Conservation (phyloP, 2,797 vertebrate species). For the Sebastiscus tertius region DNA sequence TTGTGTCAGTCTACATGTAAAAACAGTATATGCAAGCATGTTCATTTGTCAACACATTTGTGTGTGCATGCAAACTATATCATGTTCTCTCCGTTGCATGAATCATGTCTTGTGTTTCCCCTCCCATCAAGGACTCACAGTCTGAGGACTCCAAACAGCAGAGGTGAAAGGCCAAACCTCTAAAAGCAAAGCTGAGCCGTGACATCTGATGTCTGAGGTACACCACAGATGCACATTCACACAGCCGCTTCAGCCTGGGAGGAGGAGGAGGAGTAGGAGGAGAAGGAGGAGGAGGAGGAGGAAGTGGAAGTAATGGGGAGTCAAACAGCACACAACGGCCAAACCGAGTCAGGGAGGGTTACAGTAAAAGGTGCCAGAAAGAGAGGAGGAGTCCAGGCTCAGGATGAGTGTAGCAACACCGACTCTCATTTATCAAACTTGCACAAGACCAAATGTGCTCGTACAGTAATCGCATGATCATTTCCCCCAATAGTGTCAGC, state of each 20-base stretch:
- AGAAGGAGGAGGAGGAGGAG: not conserved
- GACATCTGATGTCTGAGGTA: slow-evolving; percentile 49
- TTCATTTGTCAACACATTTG: slow-evolving; percentile 15
- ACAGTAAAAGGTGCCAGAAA: not conserved
- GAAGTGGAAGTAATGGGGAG: not conserved
- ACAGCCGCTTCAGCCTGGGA: not conserved
- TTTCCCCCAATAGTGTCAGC: not conserved
- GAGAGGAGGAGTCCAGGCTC: not conserved
- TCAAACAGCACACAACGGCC: not conserved
- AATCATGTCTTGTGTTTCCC: slow-evolving; percentile 2
- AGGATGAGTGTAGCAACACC: not conserved
- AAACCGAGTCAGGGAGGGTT: not conserved
- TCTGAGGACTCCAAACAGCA: not conserved
- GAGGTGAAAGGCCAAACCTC: slow-evolving; percentile 47
- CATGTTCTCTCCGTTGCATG: not conserved
- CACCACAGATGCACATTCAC: slow-evolving; percentile 36
- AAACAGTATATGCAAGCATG: not conserved
- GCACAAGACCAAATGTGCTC: not conserved
- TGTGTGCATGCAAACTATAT: not conserved
- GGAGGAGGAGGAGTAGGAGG: not conserved
- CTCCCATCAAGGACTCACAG: not conserved
- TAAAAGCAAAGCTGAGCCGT: slow-evolving; percentile 32
- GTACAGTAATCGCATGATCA: not conserved
- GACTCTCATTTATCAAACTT: slow-evolving; percentile 2
- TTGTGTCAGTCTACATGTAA: not conserved